A percentile compares a stretch with the other conserved stretches of the same genome.
Conservation (phyloP, 2,797 vertebrate species). For the Coluber constrictor region DNA sequence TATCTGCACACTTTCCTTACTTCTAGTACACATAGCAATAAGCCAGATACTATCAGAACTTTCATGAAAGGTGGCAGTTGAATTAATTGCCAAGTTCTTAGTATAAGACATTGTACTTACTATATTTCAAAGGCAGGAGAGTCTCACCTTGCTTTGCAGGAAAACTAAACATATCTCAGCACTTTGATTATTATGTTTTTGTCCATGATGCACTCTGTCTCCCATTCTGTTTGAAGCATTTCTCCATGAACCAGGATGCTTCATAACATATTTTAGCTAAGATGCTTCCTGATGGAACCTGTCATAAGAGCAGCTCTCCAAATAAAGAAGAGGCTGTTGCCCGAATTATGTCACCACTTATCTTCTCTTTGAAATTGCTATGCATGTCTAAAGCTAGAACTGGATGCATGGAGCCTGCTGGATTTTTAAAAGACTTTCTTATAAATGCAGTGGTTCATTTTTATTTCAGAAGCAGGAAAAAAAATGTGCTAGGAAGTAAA, state of each 20-base stretch:
- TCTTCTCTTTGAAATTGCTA: not conserved
- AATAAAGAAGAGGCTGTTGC: slow-evolving; percentile 10
- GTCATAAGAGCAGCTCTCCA: slow-evolving; percentile 27
- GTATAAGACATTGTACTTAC: not conserved
- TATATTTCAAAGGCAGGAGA: not conserved
- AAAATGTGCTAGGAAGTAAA: slow-evolving; percentile 41
- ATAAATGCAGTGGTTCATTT: slow-evolving; percentile 6
- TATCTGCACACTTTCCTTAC: not conserved
- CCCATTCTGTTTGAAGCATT: not conserved
- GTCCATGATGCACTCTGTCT: not conserved
- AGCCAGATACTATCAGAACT: not conserved
- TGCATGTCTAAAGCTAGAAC: slow-evolving; percentile 34
- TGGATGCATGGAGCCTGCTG: slow-evolving; percentile 3
- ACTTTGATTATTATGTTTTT: not conserved
- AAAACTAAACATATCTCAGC: not conserved
- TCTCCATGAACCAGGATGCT: slow-evolving; percentile 23
- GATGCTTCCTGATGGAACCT: slow-evolving; percentile 6
- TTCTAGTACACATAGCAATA: not conserved
- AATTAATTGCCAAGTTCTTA: not conserved
- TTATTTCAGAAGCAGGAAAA: slow-evolving; percentile 32
- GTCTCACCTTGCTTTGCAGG: not conserved
- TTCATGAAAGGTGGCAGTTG: not conserved
- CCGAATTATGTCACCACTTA: not conserved
- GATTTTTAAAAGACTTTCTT: slow-evolving; percentile 23
- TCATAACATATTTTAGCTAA: slow-evolving; percentile 31